phyloP scores from a whole-genome alignment of 37 sponge, comb jelly and placozoan genomes.

The Crambe crambe region DNA sequence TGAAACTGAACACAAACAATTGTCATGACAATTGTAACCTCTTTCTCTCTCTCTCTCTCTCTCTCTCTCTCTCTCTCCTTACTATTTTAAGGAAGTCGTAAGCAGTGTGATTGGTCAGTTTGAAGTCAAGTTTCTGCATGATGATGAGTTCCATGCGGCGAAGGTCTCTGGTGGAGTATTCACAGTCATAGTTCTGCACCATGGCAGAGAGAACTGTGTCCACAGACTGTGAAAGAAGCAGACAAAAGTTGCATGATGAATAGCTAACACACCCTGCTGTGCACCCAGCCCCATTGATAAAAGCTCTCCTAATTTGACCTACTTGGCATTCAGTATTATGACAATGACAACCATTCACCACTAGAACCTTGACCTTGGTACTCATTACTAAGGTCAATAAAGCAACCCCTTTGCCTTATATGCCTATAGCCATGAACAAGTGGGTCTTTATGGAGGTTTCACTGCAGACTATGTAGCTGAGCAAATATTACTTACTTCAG shows the following conservation, averaged over 20 bases:
- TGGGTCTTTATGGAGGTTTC: too few relatives aligned
- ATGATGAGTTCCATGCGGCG: constrained; percentile 68
- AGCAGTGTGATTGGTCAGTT: constrained; percentile 33
- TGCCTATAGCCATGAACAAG: too few relatives aligned
- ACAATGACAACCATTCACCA: too few relatives aligned
- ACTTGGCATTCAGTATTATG: too few relatives aligned
- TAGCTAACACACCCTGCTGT: background rate
- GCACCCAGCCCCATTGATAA: too few relatives aligned
- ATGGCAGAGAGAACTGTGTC: constrained; percentile 25
- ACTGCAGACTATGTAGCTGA: background rate
- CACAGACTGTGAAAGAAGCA: constrained; percentile 15
- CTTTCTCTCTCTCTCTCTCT: background rate
- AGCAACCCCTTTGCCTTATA: too few relatives aligned
- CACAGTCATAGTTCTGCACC: constrained; percentile 44
- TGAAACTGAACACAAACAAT: constrained; percentile 42
- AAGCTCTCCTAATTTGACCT: too few relatives aligned
- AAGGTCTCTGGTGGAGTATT: constrained; percentile 37
- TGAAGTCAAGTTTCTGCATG: constrained; percentile 71
- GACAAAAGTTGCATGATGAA: background rate
- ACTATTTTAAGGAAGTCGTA: constrained; percentile 69
- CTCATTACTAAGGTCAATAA: too few relatives aligned
- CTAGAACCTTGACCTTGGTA: too few relatives aligned
- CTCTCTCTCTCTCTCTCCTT: background rate
- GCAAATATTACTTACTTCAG: constrained; percentile 33
- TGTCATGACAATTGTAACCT: background rate